phyloP scores from a whole-genome alignment of 2,888 invertebrate genomes.

The Chrysomela aeneicollis region DNA sequence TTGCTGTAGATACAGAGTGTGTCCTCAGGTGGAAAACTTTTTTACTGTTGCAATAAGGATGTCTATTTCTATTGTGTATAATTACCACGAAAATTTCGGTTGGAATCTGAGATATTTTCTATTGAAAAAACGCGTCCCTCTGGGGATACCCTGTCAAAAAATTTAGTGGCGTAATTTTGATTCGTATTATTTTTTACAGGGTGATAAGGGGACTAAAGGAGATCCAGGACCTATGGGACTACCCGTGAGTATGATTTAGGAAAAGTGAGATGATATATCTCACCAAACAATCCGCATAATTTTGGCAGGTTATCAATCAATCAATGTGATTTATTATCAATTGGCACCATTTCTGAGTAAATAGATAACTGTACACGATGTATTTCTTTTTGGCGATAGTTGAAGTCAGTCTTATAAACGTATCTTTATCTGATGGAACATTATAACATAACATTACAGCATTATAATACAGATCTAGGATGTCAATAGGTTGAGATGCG shows the following conservation, averaged over 20 bases:
- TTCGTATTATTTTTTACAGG: slow-evolving; percentile 65
- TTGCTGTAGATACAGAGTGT: slow-evolving; percentile 11
- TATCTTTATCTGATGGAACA: too few species aligned
- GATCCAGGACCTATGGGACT: slow-evolving; percentile 95
- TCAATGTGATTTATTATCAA: too few species aligned
- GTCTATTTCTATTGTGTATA: neutral
- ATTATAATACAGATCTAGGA: too few species aligned
- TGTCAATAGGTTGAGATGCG: too few species aligned
- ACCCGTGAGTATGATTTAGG: slow-evolving; percentile 76
- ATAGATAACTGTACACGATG: too few species aligned
- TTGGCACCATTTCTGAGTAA: too few species aligned
- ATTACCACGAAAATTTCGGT: neutral
- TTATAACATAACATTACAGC: too few species aligned
- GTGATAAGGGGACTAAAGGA: slow-evolving; percentile 82
- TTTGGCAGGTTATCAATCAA: too few species aligned
- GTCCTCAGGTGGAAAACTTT: slow-evolving; percentile 24
- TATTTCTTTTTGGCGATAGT: too few species aligned
- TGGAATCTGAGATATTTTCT: neutral
- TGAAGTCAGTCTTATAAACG: too few species aligned
- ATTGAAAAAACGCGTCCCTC: neutral
- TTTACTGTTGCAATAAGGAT: slow-evolving; percentile 1
- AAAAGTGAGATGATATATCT: too few species aligned
- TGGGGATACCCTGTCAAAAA: slow-evolving; percentile 19
- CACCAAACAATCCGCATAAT: too few species aligned
- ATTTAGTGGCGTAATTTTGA: neutral